phyloP scores from a whole-genome alignment of 2,888 invertebrate species.

The Acrobasis suavella region DNA sequence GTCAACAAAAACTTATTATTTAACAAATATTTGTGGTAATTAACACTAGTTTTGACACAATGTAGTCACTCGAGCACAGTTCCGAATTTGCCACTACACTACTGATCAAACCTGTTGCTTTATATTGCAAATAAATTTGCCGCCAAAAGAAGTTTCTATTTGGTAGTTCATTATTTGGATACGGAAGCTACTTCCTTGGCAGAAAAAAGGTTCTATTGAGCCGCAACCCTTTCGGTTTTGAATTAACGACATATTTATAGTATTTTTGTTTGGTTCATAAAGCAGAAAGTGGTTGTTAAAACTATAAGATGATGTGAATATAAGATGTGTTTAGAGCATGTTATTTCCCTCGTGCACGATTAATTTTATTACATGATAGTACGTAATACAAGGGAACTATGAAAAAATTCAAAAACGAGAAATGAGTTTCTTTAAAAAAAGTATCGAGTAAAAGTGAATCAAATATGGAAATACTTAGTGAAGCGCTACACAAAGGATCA shows the following conservation, averaged over 20 bases:
- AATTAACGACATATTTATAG: background rate
- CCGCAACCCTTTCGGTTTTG: background rate
- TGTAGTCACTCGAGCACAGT: conserved; percentile 8
- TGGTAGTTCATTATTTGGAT: background rate
- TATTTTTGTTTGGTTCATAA: background rate
- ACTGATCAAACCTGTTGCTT: background rate
- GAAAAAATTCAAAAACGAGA: too few relatives aligned
- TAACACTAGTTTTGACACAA: conserved; percentile 1
- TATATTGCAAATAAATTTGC: background rate
- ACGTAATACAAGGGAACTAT: too few relatives aligned
- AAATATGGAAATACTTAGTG: too few relatives aligned
- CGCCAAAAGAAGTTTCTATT: conserved; percentile 4
- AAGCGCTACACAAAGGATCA: too few relatives aligned
- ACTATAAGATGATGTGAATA: too few relatives aligned
- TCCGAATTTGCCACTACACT: conserved; percentile 4
- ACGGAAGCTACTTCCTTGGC: conserved; percentile 16
- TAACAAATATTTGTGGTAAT: conserved; percentile 20
- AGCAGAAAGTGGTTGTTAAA: too few relatives aligned
- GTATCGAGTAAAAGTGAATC: too few relatives aligned
- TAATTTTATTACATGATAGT: too few relatives aligned
- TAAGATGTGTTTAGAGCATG: too few relatives aligned
- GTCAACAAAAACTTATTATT: background rate
- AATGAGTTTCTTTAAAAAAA: too few relatives aligned
- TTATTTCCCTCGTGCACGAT: too few relatives aligned
- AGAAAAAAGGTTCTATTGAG: conserved; percentile 7